phyloP scores from a whole-genome alignment of 2,113 vertebrate genomes.

The Climacteris rufus region DNA sequence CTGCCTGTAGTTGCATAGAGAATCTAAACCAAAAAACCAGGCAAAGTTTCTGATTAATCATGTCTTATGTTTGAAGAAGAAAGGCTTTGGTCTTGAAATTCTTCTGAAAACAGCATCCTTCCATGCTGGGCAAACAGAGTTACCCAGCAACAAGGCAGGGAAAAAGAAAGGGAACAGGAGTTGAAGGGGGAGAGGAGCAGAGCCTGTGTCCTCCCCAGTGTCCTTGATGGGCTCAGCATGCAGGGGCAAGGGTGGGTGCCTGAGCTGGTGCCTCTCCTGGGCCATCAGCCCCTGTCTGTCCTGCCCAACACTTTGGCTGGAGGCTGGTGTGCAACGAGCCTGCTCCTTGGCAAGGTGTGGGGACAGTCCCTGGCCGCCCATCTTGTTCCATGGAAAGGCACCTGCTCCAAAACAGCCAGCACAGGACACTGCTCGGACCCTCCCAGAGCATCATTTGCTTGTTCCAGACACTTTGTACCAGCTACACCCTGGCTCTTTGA shows the following conservation, averaged over 20 bases:
- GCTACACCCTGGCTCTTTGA: background rate
- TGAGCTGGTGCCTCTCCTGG: background rate
- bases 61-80: slow-evolving; percentile 20
- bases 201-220: background rate
- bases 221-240: background rate
- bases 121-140: slow-evolving; percentile 19
- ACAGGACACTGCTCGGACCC: background rate
- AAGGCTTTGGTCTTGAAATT: background rate
- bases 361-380: background rate
- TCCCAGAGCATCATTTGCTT: background rate
- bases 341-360: fast-evolving
- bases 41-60: background rate
- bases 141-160: background rate
- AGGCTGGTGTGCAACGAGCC: background rate
- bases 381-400: background rate
- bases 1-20: background rate
- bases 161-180: background rate
- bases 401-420: background rate
- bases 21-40: background rate
- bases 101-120: background rate
- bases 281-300: background rate
- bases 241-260: background rate
- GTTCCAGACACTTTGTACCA: background rate
- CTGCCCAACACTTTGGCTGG: fast-evolving
- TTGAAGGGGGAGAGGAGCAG: background rate